phyloP scores from a whole-genome alignment of 2,888 invertebrate species.

The Pelosia muscerda region DNA sequence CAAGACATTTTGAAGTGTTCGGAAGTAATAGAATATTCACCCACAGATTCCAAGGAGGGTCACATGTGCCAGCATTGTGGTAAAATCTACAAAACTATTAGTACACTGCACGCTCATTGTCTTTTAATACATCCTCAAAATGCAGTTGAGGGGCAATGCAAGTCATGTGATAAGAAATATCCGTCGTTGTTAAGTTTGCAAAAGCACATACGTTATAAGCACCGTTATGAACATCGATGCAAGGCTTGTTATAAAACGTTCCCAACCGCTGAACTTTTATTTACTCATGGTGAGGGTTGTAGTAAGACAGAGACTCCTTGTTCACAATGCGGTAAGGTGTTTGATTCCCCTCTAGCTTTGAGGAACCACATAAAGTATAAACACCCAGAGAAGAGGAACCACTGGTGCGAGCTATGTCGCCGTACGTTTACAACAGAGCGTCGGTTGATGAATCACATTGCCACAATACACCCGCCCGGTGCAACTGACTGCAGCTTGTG shows the following conservation, averaged over 20 bases:
- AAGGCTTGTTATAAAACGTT: slow-evolving; percentile 69
- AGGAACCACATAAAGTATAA: slow-evolving; percentile 71
- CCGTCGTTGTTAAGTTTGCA: slow-evolving; percentile 68
- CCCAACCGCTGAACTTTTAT: slow-evolving; percentile 50
- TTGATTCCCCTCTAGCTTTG: slow-evolving; percentile 61
- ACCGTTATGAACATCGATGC: slow-evolving; percentile 65
- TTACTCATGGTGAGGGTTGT: slow-evolving; percentile 59
- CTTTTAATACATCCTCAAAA: slow-evolving; percentile 68
- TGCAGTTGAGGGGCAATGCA: slow-evolving; percentile 58
- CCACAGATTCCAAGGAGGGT: slow-evolving; percentile 34
- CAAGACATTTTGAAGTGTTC: slow-evolving; percentile 59
- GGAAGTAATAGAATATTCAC: slow-evolving; percentile 33
- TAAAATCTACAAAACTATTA: slow-evolving; percentile 69
- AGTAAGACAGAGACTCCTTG: slow-evolving; percentile 61
- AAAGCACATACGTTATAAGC: slow-evolving; percentile 74
- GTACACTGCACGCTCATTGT: slow-evolving; percentile 66
- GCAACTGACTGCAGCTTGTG: slow-evolving; percentile 61
- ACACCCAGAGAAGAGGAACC: slow-evolving; percentile 59
- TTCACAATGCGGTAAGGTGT: slow-evolving; percentile 63
- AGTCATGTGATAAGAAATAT: slow-evolving; percentile 68
- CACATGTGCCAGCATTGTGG: slow-evolving; percentile 78
- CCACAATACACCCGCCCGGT: slow-evolving; percentile 61
- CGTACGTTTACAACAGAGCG: slow-evolving; percentile 63
- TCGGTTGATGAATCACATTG: slow-evolving; percentile 64
- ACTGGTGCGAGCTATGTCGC: slow-evolving; percentile 65